Conservation (phyloP, 1,140 invertebrate species). For the Dendroctonus ponderosae region DNA sequence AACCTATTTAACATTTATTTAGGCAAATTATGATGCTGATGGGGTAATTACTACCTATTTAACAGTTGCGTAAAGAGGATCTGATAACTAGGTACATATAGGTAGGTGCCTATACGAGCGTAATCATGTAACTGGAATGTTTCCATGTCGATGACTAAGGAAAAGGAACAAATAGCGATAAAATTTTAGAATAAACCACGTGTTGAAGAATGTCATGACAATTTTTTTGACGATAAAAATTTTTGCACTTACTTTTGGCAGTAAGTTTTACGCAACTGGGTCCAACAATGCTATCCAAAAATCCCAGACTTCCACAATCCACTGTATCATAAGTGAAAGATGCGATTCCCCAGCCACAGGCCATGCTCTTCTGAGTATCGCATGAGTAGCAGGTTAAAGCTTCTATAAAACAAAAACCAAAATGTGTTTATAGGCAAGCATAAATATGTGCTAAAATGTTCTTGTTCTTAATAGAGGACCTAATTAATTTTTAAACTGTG, state of each 20-base stretch:
- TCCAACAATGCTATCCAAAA: slow-evolving; percentile 34
- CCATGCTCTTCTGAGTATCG: slow-evolving; percentile 35
- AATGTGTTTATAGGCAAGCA: neutral
- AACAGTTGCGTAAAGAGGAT: too few species aligned
- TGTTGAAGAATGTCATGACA: too few species aligned
- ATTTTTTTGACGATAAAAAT: neutral
- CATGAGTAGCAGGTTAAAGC: slow-evolving; percentile 41
- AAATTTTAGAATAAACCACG: too few species aligned
- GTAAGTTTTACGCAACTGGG: slow-evolving; percentile 41
- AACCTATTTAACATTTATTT: too few species aligned
- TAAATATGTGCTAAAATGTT: neutral
- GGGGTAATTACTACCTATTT: too few species aligned
- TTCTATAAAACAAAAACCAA: slow-evolving; percentile 33
- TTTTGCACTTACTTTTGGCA: slow-evolving; percentile 37
- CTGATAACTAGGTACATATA: too few species aligned
- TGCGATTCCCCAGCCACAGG: slow-evolving; percentile 38
- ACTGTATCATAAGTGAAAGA: slow-evolving; percentile 40
- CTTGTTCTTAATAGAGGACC: neutral
- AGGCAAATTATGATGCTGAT: too few species aligned
- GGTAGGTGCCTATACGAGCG: too few species aligned
- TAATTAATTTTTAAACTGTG: too few species aligned
- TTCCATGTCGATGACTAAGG: too few species aligned
- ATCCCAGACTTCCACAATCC: slow-evolving; percentile 35
- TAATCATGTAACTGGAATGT: too few species aligned
- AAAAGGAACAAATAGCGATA: too few species aligned